phyloP scores from a whole-genome alignment of 2,888 invertebrate species.

The Erebia palarica region DNA sequence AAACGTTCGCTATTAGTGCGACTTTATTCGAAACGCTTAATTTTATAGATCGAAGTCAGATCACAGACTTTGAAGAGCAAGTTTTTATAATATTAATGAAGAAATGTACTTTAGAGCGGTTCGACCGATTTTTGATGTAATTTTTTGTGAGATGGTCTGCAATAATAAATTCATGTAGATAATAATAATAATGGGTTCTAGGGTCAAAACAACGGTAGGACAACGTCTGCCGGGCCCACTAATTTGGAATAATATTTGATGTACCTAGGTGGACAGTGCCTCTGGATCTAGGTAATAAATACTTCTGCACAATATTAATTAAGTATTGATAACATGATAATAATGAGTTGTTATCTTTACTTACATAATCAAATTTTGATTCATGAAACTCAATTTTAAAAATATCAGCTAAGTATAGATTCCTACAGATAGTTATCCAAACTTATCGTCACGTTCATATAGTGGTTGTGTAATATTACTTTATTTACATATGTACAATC shows the following conservation, averaged over 20 bases:
- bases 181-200: no score
- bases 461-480: not conserved
- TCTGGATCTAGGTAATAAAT: no score
- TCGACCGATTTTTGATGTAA: no score
- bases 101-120: no score
- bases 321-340: not conserved
- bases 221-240: no score
- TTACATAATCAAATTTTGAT: conserved; percentile 2
- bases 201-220: no score
- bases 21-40: not conserved
- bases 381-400: not conserved
- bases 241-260: no score
- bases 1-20: not conserved
- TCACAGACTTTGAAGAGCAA: no score
- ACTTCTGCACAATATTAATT: not conserved
- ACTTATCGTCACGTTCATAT: conserved; percentile 13
- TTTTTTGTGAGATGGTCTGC: no score
- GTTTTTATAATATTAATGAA: no score
- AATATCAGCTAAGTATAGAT: not conserved
- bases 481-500: not conserved
- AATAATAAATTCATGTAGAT: no score
- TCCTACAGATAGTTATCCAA: conserved; percentile 3
- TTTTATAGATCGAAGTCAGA: conserved; percentile 5
- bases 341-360: not conserved
- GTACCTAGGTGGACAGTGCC: no score